These are phyloP conservation scores for Bucco capensis DNA, from an alignment of 2,113 vertebrate genomes.

Conservation along the genomic window DNA sequence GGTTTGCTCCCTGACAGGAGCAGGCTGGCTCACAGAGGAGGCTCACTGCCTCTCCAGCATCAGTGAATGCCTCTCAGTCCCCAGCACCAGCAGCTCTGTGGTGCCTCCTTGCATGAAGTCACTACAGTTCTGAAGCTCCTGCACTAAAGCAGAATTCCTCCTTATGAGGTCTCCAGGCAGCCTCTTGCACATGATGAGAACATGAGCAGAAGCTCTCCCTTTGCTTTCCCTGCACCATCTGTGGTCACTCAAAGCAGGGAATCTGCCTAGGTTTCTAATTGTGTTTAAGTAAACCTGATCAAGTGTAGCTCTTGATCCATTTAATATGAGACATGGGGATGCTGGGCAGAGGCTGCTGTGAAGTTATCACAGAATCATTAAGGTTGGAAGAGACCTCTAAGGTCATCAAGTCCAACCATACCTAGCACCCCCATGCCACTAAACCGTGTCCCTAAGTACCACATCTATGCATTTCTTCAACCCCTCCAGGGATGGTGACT, in stretches of 20 bases:
- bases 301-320: neutral
- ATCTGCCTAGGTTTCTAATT: neutral
- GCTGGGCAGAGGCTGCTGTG: neutral
- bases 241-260: neutral
- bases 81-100: neutral
- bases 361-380: too few species aligned
- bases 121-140: neutral
- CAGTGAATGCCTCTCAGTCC: neutral
- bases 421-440: too few species aligned
- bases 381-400: too few species aligned
- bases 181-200: neutral
- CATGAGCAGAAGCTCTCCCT: rapidly evolving
- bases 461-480: too few species aligned
- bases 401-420: too few species aligned
- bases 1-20: too few species aligned
- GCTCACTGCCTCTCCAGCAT: neutral
- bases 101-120: neutral
- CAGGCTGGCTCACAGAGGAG: neutral
- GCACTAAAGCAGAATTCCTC: neutral
- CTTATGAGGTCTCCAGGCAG: neutral
- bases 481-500: too few species aligned
- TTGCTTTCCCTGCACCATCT: neutral
- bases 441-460: too few species aligned
- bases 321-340: rapidly evolving
- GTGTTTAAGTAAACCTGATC: neutral